phyloP scores from a whole-genome alignment of 2,888 invertebrate genomes.

The Ophion obscuratus region DNA sequence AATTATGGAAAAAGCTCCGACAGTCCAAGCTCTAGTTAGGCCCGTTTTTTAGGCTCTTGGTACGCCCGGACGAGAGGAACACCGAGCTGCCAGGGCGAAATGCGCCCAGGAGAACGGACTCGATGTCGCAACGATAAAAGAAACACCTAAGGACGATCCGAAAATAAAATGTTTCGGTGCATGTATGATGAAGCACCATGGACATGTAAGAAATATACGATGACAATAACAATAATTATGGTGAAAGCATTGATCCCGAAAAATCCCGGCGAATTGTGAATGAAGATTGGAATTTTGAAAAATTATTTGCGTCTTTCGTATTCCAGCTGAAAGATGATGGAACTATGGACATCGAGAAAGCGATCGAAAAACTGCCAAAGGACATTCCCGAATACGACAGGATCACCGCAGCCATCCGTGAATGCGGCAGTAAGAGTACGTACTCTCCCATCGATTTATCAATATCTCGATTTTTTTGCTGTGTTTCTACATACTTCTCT shows the following conservation, averaged over 20 bases:
- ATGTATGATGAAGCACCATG: slow-evolving; percentile 62
- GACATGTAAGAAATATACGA: slow-evolving; percentile 49
- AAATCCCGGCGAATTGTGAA: background rate
- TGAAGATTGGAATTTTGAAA: background rate
- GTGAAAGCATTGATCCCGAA: background rate
- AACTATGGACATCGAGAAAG: slow-evolving; percentile 47
- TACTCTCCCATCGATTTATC: slow-evolving; percentile 5
- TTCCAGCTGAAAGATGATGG: slow-evolving; percentile 64
- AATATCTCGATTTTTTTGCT: background rate
- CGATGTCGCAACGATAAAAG: background rate
- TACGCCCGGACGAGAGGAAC: background rate
- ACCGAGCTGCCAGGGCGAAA: background rate
- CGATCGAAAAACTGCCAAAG: slow-evolving; percentile 28
- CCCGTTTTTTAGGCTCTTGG: slow-evolving; percentile 14
- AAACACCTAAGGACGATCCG: background rate
- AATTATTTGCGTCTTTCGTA: background rate
- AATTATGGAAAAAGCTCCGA: too few relatives aligned
- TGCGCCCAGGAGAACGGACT: slow-evolving; percentile 20
- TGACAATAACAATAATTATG: background rate
- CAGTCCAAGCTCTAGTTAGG: background rate
- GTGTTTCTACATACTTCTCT: background rate
- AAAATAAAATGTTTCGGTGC: slow-evolving; percentile 62
- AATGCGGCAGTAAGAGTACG: slow-evolving; percentile 58
- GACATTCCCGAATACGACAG: slow-evolving; percentile 55
- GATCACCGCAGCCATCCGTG: slow-evolving; percentile 31